Evolutionary conservation across 2,888 invertebrate genomes (phyloP).

Genomic region (Chalcosyrphus nemorum): DNA sequence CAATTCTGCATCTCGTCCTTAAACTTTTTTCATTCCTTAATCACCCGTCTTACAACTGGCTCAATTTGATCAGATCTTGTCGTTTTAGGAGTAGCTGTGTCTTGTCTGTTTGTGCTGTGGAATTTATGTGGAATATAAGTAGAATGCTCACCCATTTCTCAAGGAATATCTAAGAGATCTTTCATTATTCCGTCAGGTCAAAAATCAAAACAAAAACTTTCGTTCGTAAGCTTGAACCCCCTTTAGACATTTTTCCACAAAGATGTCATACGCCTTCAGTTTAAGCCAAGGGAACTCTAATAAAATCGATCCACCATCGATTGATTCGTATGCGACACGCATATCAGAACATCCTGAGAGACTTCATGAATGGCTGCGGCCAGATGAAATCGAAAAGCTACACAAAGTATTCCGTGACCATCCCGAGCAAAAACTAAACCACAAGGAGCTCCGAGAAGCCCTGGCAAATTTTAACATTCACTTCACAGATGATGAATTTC

Average conservation of each 20-base stretch:
- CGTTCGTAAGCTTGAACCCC: background rate
- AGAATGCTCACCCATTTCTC: background rate
- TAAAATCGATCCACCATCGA: conserved; percentile 56
- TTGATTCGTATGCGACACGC: conserved; percentile 75
- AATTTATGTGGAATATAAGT: too few relatives aligned
- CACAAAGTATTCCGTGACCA: conserved; percentile 74
- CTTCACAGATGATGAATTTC: conserved; percentile 84
- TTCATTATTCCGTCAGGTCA: background rate
- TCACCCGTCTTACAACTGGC: too few relatives aligned
- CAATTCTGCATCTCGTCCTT: too few relatives aligned
- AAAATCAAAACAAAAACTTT: background rate
- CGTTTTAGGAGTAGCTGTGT: too few relatives aligned
- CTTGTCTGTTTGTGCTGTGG: too few relatives aligned
- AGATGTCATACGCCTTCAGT: conserved; percentile 55
- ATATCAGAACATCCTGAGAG: conserved; percentile 76
- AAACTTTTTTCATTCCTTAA: too few relatives aligned
- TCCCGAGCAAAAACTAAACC: conserved; percentile 75
- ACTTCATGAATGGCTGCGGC: conserved; percentile 78
- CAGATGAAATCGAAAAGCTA: conserved; percentile 77
- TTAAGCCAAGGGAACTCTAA: conserved; percentile 41
- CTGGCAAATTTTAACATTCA: conserved; percentile 75
- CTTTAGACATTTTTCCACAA: background rate
- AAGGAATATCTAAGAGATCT: background rate
- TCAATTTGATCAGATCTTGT: too few relatives aligned
- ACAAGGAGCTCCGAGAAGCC: conserved; percentile 76